Percentiles rank a stretch among this genome's conserved stretches.
phyloP scores from a whole-genome alignment of 1,140 invertebrate species.

The Pachypsylla venusta region DNA sequence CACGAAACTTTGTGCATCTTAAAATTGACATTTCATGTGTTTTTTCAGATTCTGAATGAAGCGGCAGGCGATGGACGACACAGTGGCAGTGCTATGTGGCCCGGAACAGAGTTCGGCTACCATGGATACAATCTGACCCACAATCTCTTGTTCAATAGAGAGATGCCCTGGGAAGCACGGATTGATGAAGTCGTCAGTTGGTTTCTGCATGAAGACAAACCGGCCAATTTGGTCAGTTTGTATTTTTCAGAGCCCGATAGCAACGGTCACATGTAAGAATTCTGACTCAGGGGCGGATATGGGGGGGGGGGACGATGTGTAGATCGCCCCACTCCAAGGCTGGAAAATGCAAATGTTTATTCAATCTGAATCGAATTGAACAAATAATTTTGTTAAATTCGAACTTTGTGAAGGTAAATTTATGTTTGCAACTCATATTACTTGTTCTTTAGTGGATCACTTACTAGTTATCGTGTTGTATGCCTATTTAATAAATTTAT shows the following conservation, averaged over 20 bases:
- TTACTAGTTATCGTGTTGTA: too few relatives aligned
- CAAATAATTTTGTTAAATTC: too few relatives aligned
- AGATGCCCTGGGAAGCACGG: constrained; percentile 36
- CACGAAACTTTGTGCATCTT: too few relatives aligned
- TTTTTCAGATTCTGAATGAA: constrained; percentile 39
- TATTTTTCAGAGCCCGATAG: constrained; percentile 60
- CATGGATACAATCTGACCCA: constrained; percentile 32
- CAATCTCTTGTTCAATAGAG: constrained; percentile 35
- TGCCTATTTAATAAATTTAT: too few relatives aligned
- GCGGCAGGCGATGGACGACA: constrained; percentile 29
- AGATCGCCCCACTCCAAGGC: too few relatives aligned
- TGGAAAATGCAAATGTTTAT: too few relatives aligned
- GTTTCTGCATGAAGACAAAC: constrained; percentile 39
- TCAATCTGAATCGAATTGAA: too few relatives aligned
- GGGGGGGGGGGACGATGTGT: too few relatives aligned
- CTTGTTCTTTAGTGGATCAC: too few relatives aligned
- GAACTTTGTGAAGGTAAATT: too few relatives aligned
- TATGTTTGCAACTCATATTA: too few relatives aligned
- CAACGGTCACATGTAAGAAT: constrained; percentile 35
- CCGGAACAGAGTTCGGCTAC: constrained; percentile 36
- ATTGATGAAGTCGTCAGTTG: constrained; percentile 46
- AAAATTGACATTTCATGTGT: not conserved
- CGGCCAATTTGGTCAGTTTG: constrained; percentile 46
- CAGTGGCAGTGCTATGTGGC: constrained; percentile 45
- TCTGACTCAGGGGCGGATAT: too few relatives aligned